Conservation (phyloP, 2,888 invertebrate genomes). For the Protophormia terraenovae region DNA sequence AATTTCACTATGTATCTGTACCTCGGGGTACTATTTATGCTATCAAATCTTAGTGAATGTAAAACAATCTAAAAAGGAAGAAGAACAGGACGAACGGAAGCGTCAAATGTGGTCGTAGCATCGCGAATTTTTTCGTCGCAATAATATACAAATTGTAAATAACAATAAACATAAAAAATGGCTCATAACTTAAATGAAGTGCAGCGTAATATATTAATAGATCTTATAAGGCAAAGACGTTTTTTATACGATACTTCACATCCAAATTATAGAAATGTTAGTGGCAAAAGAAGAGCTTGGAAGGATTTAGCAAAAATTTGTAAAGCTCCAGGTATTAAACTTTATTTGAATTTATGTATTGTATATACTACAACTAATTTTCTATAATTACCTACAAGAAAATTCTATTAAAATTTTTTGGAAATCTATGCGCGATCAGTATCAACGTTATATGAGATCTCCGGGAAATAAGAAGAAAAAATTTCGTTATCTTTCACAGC, state of each 20-base stretch:
- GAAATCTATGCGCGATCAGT: slow-evolving; percentile 29
- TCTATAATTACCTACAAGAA: background rate
- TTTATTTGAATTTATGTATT: background rate
- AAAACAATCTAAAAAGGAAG: too few species aligned
- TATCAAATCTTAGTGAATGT: too few species aligned
- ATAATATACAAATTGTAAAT: background rate
- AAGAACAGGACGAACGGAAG: too few species aligned
- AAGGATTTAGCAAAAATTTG: background rate
- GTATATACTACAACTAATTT: background rate
- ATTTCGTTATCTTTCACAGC: slow-evolving; percentile 5
- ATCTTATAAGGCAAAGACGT: background rate
- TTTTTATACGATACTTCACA: background rate
- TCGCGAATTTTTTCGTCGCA: background rate
- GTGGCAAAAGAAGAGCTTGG: background rate
- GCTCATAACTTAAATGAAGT: background rate
- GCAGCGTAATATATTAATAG: background rate
- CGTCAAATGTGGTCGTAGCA: background rate
- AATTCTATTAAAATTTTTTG: background rate
- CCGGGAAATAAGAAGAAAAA: background rate
- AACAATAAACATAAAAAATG: background rate
- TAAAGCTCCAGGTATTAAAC: background rate
- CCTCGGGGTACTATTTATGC: too few species aligned
- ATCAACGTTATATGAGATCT: slow-evolving; percentile 21
- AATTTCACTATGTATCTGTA: too few species aligned
- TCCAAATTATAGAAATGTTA: background rate